Evolutionary conservation across 2,888 invertebrate genomes (phyloP), one percentile per base, ranked within the genome.

Genomic region (Carpatolechia fugitivella): DNA sequence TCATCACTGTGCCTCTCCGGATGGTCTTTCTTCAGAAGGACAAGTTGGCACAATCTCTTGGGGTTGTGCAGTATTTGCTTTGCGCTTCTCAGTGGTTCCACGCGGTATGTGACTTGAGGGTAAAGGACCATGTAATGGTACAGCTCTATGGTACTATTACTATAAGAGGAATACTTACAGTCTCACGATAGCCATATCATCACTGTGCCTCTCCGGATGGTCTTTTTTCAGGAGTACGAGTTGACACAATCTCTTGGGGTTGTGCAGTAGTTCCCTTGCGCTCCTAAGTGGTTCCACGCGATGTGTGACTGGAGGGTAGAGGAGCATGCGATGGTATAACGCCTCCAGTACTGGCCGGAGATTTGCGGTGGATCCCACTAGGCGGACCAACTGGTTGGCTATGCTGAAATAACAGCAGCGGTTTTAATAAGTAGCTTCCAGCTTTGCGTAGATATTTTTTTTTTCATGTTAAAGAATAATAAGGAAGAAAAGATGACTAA

Each of bases 261-360:
- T 94, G 62, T 94, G 92, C 16, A 96, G 88, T 24, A 97, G 87
- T 85, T 98, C 97, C 62, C 95, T 93, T 0, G 96, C 92, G 62
- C 97, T 96, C 60, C 95, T 92, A 29, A 98, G 74, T 0, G 98
- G 95, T 68, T 98, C 98, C 7, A 96, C 92, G 40, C 98, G 92
- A 76, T 97, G 96, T 40, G 94, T 92, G 0, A 96, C 94, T 0
- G 96, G 95, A 13, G 98, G 97, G 80, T 98, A 94, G 0, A 98
- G 91, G 3, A 98, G 85, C 95, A 98, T 97, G 55, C 98, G 92
- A 80, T 98, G 98, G 76, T 98, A 98, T 1, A 98, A 91, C 0
- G 98, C 97, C 77, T 98, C 98, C 44, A 98, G 84, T 40, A 98
- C 98, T 7, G 98, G 97, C 11, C 98, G 92, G 47, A 98, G 84